A percentile compares a stretch with the other conserved stretches of the same genome.
Conservation (phyloP, 2,797 vertebrate genomes). For the Phataginus tricuspis region DNA sequence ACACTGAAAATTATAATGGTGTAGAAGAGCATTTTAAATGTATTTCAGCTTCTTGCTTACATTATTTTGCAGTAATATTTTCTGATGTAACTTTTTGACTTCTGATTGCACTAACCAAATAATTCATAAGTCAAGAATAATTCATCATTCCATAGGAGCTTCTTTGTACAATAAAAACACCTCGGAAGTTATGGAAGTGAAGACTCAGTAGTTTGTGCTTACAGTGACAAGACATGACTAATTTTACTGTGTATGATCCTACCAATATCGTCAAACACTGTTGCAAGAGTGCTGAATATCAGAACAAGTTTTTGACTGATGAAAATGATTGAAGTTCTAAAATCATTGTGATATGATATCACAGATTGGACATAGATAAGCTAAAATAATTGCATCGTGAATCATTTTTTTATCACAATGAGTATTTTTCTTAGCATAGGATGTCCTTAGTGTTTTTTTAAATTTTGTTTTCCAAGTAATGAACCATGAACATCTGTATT, state of each 20-base stretch:
- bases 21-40: not conserved
- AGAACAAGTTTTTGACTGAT: not conserved
- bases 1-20: not conserved
- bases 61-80: not conserved
- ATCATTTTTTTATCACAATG: not conserved
- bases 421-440: not conserved
- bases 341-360: not conserved
- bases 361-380: not conserved
- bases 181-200: not conserved
- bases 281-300: not conserved
- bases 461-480: constrained; percentile 20
- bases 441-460: not conserved
- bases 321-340: not conserved
- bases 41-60: not conserved
- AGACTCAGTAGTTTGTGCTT: not conserved
- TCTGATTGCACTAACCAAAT: not conserved
- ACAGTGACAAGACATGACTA: not conserved
- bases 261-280: not conserved
- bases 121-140: not conserved
- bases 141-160: not conserved
- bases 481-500: not conserved
- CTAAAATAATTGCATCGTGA: not conserved
- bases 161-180: not conserved
- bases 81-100: not conserved
- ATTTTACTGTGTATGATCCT: not conserved